phyloP scores from a whole-genome alignment of 2,797 vertebrate genomes.

The Rhodeus uyekii region DNA sequence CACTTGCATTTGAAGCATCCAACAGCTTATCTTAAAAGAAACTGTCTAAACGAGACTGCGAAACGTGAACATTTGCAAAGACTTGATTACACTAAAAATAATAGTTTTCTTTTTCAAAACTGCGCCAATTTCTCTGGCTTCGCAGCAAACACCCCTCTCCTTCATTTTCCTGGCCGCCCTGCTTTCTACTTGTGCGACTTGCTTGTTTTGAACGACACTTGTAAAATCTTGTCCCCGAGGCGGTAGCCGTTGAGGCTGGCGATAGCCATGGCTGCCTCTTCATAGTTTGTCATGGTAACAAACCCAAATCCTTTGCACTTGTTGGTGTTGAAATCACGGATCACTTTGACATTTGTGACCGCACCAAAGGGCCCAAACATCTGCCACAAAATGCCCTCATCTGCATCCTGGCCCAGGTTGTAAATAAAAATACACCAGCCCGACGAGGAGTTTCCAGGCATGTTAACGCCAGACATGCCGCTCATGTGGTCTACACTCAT shows the following conservation, averaged over 20 bases:
- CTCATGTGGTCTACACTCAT: slow-evolving; percentile 99
- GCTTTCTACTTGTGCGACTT: slow-evolving; percentile 96
- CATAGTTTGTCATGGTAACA: slow-evolving; percentile 99
- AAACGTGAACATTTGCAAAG: slow-evolving; percentile 84
- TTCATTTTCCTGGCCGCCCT: slow-evolving; percentile 48
- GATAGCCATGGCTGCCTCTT: slow-evolving; percentile 99
- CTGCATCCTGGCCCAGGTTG: slow-evolving; percentile 97
- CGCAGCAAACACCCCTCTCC: slow-evolving; percentile 57
- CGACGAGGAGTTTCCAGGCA: slow-evolving; percentile 87
- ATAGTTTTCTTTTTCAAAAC: slow-evolving; percentile 60
- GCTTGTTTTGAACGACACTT: slow-evolving; percentile 99
- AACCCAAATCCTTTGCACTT: slow-evolving; percentile 99
- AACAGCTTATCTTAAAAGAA: slow-evolving; percentile 74
- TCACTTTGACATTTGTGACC: slow-evolving; percentile 98
- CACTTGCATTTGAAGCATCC: slow-evolving; percentile 81
- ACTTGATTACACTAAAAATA: slow-evolving; percentile 85
- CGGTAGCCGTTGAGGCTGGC: slow-evolving; percentile 98
- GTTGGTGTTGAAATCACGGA: slow-evolving; percentile 99
- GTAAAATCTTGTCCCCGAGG: slow-evolving; percentile 98
- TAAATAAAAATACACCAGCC: slow-evolving; percentile 99
- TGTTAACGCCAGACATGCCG: slow-evolving; percentile 88
- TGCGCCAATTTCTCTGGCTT: slow-evolving; percentile 59
- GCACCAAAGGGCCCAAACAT: slow-evolving; percentile 99
- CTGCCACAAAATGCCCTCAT: slow-evolving; percentile 99
- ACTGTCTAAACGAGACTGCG: slow-evolving; percentile 82